Base-by-base conservation (phyloP, 2,113 vertebrate genomes). In the Gambusia affinis region DNA sequence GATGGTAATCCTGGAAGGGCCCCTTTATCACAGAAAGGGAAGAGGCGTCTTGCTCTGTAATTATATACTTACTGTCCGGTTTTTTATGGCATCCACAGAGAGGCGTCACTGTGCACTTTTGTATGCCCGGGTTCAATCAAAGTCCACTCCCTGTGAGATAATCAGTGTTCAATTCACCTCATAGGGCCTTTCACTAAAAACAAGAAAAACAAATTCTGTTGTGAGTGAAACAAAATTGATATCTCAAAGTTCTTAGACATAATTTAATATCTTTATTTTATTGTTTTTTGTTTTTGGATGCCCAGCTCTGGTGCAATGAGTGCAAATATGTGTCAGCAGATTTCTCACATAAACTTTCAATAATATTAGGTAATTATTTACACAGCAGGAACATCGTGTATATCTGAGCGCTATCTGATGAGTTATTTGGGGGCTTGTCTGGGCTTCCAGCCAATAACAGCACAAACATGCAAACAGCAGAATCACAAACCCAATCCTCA, bases 121-220 rank as follows among this genome's bases (percentile, higher is more conserved):
- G 60, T 73, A 63, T 10, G 65, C 75, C 76, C 12, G 4, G 79
- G 69, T 73, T 71, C 76, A 93, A 85, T 81, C 94, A 95, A 95
- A 95, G 94, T 95, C 92, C 94, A 95, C 61, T 10, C 61, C 68
- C 85, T 75, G 76, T 74, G 85, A 87, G 67, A 86, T 82, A 92
- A 89, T 93, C 93, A 92, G 92, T 90, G 93, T 94, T 91, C 92
- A 92, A 78, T 90, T 91, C 80, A 70, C 33, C 61, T 57, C 73
- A 67, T 39, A 68, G 70, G 44, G 27, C 73, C 39, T 60, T 64
- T 61, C 47, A 68, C 47, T 86, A 87, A 89, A 93, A 88, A 47
- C 44, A 47, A 47, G 86, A 92, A 72, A 12, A 35, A 28, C 51
- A 74, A 0, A 6, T 4, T 0, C 0, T 17, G 80, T 37, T 72